phyloP scores from a whole-genome alignment of 2,113 vertebrate genomes.

The Pipra filicauda region DNA sequence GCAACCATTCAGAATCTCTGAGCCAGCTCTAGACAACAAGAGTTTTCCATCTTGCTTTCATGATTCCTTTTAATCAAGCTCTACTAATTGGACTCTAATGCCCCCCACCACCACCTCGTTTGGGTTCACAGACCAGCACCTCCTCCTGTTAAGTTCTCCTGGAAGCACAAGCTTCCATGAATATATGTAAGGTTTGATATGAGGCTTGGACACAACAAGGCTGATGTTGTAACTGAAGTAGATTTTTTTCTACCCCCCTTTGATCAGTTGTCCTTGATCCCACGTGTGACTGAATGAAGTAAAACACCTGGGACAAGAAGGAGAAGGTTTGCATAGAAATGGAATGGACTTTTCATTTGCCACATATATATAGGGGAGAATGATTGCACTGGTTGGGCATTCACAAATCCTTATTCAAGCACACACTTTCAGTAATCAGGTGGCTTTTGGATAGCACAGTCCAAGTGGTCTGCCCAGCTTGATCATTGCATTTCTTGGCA shows the following conservation, averaged over 20 bases:
- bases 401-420: not conserved
- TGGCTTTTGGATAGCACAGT: not conserved
- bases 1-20: not conserved
- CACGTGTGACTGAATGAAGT: not conserved
- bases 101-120: not conserved
- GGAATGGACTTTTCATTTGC: not conserved
- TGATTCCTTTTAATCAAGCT: not conserved
- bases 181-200: not conserved
- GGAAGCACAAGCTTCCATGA: not conserved
- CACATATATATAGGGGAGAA: not conserved
- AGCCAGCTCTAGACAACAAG: not conserved
- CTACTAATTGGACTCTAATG: not conserved
- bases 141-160: not conserved
- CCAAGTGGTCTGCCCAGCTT: not conserved
- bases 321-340: not conserved
- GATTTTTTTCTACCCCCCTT: not conserved
- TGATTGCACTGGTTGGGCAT: not conserved
- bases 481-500: not conserved
- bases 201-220: not conserved
- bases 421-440: not conserved
- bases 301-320: not conserved
- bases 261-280: not conserved
- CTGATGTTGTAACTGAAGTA: not conserved
- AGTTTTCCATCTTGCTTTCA: not conserved
- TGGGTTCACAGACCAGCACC: not conserved